phyloP scores from a whole-genome alignment of 2,888 invertebrate genomes.

The Asteroscopus sphinx region DNA sequence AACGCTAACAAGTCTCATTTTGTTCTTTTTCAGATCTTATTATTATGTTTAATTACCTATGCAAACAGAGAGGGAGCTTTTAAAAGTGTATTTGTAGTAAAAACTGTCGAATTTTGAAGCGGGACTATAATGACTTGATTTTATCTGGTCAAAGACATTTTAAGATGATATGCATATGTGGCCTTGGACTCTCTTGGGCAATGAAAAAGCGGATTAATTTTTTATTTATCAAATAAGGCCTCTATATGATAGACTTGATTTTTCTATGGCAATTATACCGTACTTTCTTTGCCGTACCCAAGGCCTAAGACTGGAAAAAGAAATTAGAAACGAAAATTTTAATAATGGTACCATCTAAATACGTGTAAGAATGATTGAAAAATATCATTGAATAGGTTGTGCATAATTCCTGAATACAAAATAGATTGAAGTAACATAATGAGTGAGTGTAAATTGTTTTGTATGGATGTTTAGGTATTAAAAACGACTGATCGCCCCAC shows the following conservation, averaged over 20 bases:
- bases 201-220: conserved; percentile 12
- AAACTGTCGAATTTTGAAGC: conserved; percentile 26
- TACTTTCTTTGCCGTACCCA: conserved; percentile 5
- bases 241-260: not conserved
- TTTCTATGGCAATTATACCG: not conserved
- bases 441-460: conserved; percentile 59
- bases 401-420: conserved; percentile 45
- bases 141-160: conserved; percentile 17
- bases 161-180: conserved; percentile 7
- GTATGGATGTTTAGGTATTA: conserved; percentile 59
- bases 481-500: conserved; percentile 63
- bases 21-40: not conserved
- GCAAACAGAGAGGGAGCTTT: conserved; percentile 17
- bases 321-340: conserved; percentile 7
- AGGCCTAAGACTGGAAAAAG: conserved; percentile 9
- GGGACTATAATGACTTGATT: conserved; percentile 19
- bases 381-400: conserved; percentile 54
- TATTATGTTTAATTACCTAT: conserved; percentile 1
- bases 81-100: conserved; percentile 33
- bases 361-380: conserved; percentile 20
- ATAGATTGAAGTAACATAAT: conserved; percentile 42
- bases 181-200: not conserved
- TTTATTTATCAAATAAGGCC: not conserved
- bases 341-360: conserved; percentile 15
- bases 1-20: not conserved